Conservation (phyloP, 2,888 invertebrate species). For the Lithophane semibrunnea region DNA sequence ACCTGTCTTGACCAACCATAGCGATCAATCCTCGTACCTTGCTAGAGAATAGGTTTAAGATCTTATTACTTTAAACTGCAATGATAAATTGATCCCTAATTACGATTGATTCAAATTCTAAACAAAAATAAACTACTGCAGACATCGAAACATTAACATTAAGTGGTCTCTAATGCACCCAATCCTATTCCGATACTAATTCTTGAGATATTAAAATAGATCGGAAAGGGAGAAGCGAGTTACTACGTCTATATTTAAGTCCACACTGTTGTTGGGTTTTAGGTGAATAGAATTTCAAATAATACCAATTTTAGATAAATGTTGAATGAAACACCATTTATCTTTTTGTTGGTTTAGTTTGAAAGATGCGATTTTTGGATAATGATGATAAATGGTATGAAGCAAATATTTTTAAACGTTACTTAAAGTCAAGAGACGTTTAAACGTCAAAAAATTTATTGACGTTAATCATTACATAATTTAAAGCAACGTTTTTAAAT, state of each 20-base stretch:
- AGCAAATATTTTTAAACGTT: too few relatives aligned
- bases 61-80: background rate
- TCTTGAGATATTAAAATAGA: slow-evolving; percentile 56
- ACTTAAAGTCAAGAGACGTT: background rate
- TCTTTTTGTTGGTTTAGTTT: background rate
- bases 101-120: slow-evolving; percentile 16
- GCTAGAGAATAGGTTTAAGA: too few relatives aligned
- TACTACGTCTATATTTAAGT: slow-evolving; percentile 47
- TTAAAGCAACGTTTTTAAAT: too few relatives aligned
- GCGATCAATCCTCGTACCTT: too few relatives aligned
- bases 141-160: slow-evolving; percentile 23
- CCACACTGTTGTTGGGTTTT: slow-evolving; percentile 17
- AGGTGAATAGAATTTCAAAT: slow-evolving; percentile 19
- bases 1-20: too few relatives aligned
- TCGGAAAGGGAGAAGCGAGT: slow-evolving; percentile 42
- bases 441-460: background rate
- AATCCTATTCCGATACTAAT: slow-evolving; percentile 43
- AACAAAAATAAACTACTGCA: slow-evolving; percentile 27
- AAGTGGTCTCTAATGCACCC: slow-evolving; percentile 58
- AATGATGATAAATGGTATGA: slow-evolving; percentile 5
- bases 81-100: background rate
- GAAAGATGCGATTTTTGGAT: background rate
- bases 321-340: slow-evolving; percentile 29
- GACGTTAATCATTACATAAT: background rate
- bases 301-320: slow-evolving; percentile 15